A percentile compares a stretch with the other conserved stretches of the same genome.
phyloP scores from a whole-genome alignment of 2,888 invertebrate genomes.

The Lasioglossum calceatum region DNA sequence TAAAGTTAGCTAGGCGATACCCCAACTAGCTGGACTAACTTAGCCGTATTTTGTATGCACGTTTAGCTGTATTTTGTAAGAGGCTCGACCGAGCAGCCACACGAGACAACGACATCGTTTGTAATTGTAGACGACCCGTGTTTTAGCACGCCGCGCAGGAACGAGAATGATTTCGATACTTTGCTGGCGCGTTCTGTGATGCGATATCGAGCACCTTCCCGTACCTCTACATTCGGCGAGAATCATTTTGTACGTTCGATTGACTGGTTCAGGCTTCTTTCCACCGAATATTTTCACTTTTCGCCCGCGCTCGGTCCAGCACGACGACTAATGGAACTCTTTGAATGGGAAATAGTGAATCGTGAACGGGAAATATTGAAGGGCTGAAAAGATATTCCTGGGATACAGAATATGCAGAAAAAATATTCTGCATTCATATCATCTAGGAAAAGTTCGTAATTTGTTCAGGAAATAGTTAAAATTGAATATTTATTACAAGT shows the following conservation, averaged over 20 bases:
- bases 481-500: not conserved
- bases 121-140: conserved; percentile 13
- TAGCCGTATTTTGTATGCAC: conserved; percentile 62
- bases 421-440: not conserved
- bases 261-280: not conserved
- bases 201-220: conserved; percentile 19
- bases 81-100: conserved; percentile 48
- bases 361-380: not conserved
- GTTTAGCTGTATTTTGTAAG: conserved; percentile 52
- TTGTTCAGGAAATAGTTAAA: not conserved
- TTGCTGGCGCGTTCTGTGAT: conserved; percentile 21
- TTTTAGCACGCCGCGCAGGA: not conserved
- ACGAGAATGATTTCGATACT: conserved; percentile 2
- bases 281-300: not conserved
- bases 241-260: conserved; percentile 8
- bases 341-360: not conserved
- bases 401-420: not conserved
- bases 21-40: not conserved
- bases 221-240: conserved; percentile 17
- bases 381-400: not conserved
- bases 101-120: conserved; percentile 67
- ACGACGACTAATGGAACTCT: not conserved
- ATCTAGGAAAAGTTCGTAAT: not conserved
- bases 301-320: not conserved
- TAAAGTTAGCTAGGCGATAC: conserved; percentile 24